These are phyloP conservation scores for Leptinotarsa haldemani DNA, from an alignment of 2,888 invertebrate species.

Conservation along the genomic window DNA sequence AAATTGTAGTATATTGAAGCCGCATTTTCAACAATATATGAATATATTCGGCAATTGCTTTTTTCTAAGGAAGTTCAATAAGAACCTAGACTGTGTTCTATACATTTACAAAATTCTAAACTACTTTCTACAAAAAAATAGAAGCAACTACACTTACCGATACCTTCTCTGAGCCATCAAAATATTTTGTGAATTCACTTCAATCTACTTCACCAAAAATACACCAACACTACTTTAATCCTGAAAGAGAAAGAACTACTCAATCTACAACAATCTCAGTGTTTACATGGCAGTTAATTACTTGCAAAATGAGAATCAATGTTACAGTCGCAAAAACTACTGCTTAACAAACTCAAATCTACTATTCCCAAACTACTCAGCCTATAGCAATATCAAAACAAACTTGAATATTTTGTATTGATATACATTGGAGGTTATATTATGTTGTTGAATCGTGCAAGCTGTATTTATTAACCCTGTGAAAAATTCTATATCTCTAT, in stretches of 20 bases:
- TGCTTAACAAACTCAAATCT: too few species aligned
- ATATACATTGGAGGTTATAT: not conserved
- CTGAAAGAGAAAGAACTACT: conserved; percentile 9
- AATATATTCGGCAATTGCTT: too few species aligned
- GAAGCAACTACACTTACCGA: conserved; percentile 1
- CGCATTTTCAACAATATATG: too few species aligned
- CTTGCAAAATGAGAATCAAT: too few species aligned
- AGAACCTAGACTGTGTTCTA: too few species aligned
- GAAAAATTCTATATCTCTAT: not conserved
- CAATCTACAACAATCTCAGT: not conserved
- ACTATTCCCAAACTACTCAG: not conserved
- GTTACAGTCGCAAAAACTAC: too few species aligned
- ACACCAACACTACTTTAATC: conserved; percentile 6
- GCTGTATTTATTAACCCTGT: too few species aligned
- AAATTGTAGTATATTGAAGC: too few species aligned
- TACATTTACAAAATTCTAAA: too few species aligned
- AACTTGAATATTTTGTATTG: not conserved
- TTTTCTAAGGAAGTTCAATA: too few species aligned
- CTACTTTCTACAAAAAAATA: not conserved
- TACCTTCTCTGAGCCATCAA: conserved; percentile 7
- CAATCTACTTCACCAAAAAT: not conserved
- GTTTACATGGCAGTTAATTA: not conserved
- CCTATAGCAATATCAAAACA: not conserved
- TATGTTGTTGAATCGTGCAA: too few species aligned
- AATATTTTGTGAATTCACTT: not conserved